phyloP scores from a whole-genome alignment of 1,140 invertebrate species.

The Anagrus nilaparvatae region DNA sequence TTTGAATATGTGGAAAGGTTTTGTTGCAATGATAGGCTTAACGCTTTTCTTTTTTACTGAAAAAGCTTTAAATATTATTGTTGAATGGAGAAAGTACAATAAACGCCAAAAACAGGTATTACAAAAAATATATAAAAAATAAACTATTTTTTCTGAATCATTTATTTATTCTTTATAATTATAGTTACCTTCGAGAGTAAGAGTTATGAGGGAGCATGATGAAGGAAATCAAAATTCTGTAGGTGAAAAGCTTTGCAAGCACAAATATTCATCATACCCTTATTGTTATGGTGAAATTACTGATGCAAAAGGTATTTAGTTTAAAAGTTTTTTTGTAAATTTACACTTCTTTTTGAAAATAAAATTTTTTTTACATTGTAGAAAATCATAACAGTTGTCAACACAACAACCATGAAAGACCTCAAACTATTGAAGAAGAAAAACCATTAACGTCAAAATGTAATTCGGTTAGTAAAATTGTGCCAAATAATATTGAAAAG shows the following conservation, averaged over 20 bases:
- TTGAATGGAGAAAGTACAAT: constrained; percentile 63
- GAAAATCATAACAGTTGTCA: constrained; percentile 36
- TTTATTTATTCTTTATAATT: constrained; percentile 14
- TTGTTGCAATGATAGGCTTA: constrained; percentile 70
- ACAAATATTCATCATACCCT: constrained; percentile 73
- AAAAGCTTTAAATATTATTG: constrained; percentile 66
- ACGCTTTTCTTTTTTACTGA: constrained; percentile 82
- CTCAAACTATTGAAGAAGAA: constrained; percentile 35
- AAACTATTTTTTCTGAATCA: neutral
- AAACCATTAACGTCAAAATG: constrained; percentile 35
- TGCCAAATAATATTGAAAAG: constrained; percentile 28
- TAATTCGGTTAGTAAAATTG: constrained; percentile 34
- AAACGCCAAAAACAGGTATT: constrained; percentile 45
- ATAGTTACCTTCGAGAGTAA: constrained; percentile 48
- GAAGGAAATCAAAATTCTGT: constrained; percentile 46
- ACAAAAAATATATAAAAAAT: constrained; percentile 1
- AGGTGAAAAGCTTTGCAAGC: constrained; percentile 67
- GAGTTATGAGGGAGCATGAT: constrained; percentile 55
- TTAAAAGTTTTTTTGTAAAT: constrained; percentile 2
- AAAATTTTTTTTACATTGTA: constrained; percentile 16
- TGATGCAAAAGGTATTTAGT: constrained; percentile 47
- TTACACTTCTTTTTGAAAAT: neutral
- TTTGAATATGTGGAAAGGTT: constrained; percentile 70
- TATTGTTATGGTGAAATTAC: constrained; percentile 75
- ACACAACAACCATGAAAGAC: constrained; percentile 31